phyloP scores from a whole-genome alignment of 2,113 vertebrate species.

The Octodon degus region DNA sequence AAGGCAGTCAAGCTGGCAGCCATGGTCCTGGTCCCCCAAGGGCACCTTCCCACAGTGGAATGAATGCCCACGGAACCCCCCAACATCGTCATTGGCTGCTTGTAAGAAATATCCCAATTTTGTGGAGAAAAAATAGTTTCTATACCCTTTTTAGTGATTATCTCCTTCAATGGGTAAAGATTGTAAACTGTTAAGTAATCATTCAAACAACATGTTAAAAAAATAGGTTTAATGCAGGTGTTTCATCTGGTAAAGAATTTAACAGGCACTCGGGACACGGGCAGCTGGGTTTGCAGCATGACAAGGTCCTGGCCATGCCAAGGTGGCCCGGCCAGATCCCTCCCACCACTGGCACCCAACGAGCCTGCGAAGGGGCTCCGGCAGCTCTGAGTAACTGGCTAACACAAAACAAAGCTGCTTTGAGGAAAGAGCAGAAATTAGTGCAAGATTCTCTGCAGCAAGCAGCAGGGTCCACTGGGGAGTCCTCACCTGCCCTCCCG shows the following conservation, averaged over 20 bases:
- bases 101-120: rapidly evolving
- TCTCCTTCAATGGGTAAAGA: neutral
- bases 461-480: neutral
- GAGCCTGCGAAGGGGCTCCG: neutral
- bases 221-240: slow-evolving; percentile 85
- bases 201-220: slow-evolving; percentile 71
- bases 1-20: neutral
- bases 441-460: slow-evolving; percentile 67
- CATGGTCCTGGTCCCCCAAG: neutral
- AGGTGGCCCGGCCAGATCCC: neutral
- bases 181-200: neutral
- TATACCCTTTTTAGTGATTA: neutral
- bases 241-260: slow-evolving; percentile 75
- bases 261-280: slow-evolving; percentile 80
- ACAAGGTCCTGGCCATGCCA: slow-evolving; percentile 58
- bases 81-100: rapidly evolving
- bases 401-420: slow-evolving; percentile 35
- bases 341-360: neutral
- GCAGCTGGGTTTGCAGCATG: slow-evolving; percentile 65
- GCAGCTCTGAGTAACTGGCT: neutral
- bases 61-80: rapidly evolving
- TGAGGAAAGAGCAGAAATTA: slow-evolving; percentile 41
- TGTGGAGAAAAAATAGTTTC: neutral
- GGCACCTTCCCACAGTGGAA: rapidly evolving
- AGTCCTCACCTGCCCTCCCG: neutral